Evolutionary conservation across 1,140 invertebrate genomes (phyloP), one percentile per base, ranked within the genome.

Genomic region (Xylocopa sonorina): DNA sequence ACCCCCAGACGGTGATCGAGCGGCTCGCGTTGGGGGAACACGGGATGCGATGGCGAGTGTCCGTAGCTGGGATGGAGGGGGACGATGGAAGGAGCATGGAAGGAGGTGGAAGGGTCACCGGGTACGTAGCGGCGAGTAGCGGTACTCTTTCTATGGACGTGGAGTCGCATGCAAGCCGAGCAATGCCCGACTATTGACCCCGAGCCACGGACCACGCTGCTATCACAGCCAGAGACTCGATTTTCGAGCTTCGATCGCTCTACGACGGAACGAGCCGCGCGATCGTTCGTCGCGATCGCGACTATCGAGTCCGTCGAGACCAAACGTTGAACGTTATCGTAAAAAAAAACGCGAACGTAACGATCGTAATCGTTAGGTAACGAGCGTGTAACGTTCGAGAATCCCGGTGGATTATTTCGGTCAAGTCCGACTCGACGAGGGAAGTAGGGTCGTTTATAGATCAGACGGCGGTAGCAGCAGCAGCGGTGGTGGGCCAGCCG

Each of bases 171-270:
- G 89, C 89, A 85, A 89, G 84, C 79, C 84, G 83, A 89, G 87
- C 89, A 87, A 89, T 87, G 88, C 82, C 85, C 88, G 91, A 91
- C 86, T 91, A 90, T 92, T 93, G 90, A 93, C 91, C 91, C 87
- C 90, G 87, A 72, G 41, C 32, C 34, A 48, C 63, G 71, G 67
- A 76, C 77, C 78, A 74, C 43, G 53, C 50, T 67, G 58, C 67
- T 71, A 76, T 83, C 67, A n/a, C n/a, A 46, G 6, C 7, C 21
- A 34, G 38, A n/a, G 29, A 43, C 50, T 78, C 62, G 38, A 29
- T 78, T 60, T 21, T 27, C 53, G 18, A 78, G 58, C 66, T 60
- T 41, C 24, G 32, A 38, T 43, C 63, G n/a, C 16, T 4, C 43
- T 21, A 32, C 46, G 62, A 18, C 27, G 1, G 18, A 29, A 60